Base-by-base conservation (phyloP, 2,888 invertebrate species). In the Clunio marinus region DNA sequence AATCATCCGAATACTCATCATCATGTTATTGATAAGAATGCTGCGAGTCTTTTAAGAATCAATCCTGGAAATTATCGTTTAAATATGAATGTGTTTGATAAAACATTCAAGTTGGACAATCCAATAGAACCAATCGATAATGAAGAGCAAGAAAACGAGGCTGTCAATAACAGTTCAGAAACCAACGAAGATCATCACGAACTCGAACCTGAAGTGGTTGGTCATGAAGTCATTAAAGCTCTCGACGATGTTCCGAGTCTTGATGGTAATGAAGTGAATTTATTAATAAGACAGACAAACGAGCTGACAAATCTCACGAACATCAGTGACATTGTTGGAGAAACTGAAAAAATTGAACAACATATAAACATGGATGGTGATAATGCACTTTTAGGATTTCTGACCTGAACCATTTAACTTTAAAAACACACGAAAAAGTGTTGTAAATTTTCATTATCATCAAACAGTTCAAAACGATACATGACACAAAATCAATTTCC, bases 81-180 rank as follows among this genome's bases (percentile, higher is more conserved):
- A n/a, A 66, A 66, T 24, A 66, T 66, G 66, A 66, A 66, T 66
- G 66, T 66, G 0, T 66, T 66, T 22, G 66, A 66, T 32, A 66
- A 24, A 22, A 22, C 32, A 25, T 66, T 66, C n/a, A 66, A 66
- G 24, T 24, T 55, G 8, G 55, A 66, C 20, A 57, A 55, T 35
- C 35, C 51, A 2, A 25, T 45, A 8, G 45, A 45, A 15, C 51
- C 46, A 20, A 10, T 17, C 2, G 65, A 65, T 15, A 25, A 20
- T 8, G n/a, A 32, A 24, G 65, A 65, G 10, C 46, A 65, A 25
- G 5, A 13, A 1, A 4, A 15, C 15, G 35, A 32, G 24, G 15
- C 27, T 25, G 8, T 28, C 22, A 24, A 15, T 15, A 27, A 58
- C 15, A 58, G 15, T 15, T 24, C 15, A 8, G 27, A 28, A 13